Base-by-base conservation (phyloP, 2,797 vertebrate species). In the Gambelia wislizenii region DNA sequence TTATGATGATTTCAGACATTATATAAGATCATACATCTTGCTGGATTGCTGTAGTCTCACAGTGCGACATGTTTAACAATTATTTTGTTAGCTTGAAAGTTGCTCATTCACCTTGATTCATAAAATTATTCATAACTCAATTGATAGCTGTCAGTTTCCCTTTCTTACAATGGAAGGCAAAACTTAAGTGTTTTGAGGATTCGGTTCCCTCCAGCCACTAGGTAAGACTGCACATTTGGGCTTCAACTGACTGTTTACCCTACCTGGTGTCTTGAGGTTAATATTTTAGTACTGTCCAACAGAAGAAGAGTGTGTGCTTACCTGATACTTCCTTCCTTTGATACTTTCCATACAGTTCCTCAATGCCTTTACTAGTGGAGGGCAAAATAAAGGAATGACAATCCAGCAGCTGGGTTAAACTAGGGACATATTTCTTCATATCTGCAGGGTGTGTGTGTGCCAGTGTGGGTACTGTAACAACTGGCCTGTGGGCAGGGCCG, bases 11-110 rank as follows among this genome's bases (percentile, higher is more conserved):
- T 42, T 91, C 47, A 36, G 76, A 74, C 61, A 16, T 89, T 90
- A 88, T 89, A 70, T 91, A 88, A 91, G 72, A 91, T 91, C 87
- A 88, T 82, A 88, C 70, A 82, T 86, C 83, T 86, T 88, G 61
- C 86, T 77, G 64, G 54, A 76, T 90, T 86, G 30, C 79, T 78
- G 36, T 86, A 86, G 64, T 49, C 87, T 89, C 59, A 70, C 74
- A 59, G 72, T 59, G 64, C 49, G 78, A 77, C 79, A 70, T 88
- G 84, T 89, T 91, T 82, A 83, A 76, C 84, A 54, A 79, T 86
- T 74, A 69, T 78, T 88, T 78, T 6, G 36, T 84, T 89, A 54
- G 56, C 76, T 76, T 82, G 49, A 69, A 86, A 89, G 87, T 88
- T 85, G 82, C 8, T 85, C 82, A 83, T 76, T 76, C 72, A n/a